phyloP scores from a whole-genome alignment of 2,888 invertebrate species.

The Rotaria macrura region DNA sequence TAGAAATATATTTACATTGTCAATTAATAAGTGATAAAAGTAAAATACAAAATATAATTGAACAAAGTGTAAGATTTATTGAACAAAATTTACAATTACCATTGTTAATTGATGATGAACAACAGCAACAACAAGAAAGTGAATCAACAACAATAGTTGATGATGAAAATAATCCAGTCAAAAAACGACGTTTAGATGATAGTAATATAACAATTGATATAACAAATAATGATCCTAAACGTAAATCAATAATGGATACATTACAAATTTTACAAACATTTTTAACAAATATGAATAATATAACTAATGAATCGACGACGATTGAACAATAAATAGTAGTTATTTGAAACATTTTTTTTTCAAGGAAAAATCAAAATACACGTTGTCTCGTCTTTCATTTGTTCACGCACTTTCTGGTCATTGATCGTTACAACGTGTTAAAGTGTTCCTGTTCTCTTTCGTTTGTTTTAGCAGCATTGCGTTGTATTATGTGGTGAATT shows the following conservation, averaged over 20 bases:
- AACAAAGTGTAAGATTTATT: not conserved
- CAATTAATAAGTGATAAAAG: not conserved
- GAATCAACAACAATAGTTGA: not conserved
- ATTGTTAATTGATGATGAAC: not conserved
- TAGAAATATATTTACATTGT: conserved; percentile 12
- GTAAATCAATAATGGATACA: not conserved
- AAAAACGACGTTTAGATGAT: conserved; percentile 18
- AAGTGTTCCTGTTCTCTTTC: not conserved
- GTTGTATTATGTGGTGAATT: not conserved
- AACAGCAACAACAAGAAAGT: not conserved
- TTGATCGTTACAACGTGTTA: not conserved
- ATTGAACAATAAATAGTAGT: not conserved
- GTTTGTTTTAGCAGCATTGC: conserved; percentile 2
- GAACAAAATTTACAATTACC: conserved; percentile 2
- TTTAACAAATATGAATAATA: not conserved
- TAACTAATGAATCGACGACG: not conserved
- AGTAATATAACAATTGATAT: not conserved
- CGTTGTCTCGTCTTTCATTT: not conserved
- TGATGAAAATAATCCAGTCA: conserved; percentile 1
- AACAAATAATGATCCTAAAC: conserved; percentile 5
- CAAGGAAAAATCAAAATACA: not conserved
- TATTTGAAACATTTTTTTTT: not conserved
- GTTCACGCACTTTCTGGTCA: not conserved
- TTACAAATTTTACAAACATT: conserved; percentile 9
- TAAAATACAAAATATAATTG: not conserved